Percentiles rank a stretch among this genome's conserved stretches.
phyloP scores from a whole-genome alignment of 2,113 vertebrate species.

The Spea multiplicata region DNA sequence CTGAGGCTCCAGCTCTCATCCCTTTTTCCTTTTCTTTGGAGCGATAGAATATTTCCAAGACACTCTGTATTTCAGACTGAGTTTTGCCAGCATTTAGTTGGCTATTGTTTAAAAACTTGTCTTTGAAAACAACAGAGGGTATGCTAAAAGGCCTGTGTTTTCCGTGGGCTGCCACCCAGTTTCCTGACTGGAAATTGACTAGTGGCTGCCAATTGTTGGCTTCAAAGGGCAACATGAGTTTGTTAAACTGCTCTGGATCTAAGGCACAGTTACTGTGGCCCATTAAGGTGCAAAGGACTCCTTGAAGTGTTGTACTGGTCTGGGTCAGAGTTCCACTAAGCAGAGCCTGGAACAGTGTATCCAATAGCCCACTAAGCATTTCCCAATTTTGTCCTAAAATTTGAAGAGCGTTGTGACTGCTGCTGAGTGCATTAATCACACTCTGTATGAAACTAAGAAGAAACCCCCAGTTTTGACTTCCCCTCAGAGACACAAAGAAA shows the following conservation, averaged over 20 bases:
- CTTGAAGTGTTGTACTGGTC: conserved; percentile 70
- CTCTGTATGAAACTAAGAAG: conserved; percentile 75
- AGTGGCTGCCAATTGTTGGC: conserved; percentile 79
- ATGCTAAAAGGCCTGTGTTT: conserved; percentile 69
- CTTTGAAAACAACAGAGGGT: conserved; percentile 59
- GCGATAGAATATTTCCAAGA: conserved; percentile 72
- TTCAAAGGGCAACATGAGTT: conserved; percentile 72
- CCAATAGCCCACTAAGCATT: conserved; percentile 73
- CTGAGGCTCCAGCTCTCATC: conserved; percentile 52
- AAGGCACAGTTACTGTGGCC: conserved; percentile 74
- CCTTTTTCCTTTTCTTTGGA: conserved; percentile 52
- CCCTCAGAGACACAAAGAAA: conserved; percentile 79
- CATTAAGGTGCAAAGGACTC: conserved; percentile 72
- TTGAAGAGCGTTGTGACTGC: conserved; percentile 67
- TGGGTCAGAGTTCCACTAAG: conserved; percentile 73
- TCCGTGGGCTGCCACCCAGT: conserved; percentile 51
- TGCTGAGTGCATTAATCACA: conserved; percentile 68
- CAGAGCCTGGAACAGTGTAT: conserved; percentile 71
- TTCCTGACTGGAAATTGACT: conserved; percentile 71
- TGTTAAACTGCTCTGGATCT: conserved; percentile 73
- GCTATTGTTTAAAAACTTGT: conserved; percentile 53
- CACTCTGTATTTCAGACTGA: conserved; percentile 61
- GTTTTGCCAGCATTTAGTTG: conserved; percentile 50
- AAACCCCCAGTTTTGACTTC: conserved; percentile 80
- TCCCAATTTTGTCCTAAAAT: conserved; percentile 81